Percentiles rank a stretch among this genome's conserved stretches.
phyloP scores from a whole-genome alignment of 92 coral and sea anemone species.

The Palythoa caribaeorum region DNA sequence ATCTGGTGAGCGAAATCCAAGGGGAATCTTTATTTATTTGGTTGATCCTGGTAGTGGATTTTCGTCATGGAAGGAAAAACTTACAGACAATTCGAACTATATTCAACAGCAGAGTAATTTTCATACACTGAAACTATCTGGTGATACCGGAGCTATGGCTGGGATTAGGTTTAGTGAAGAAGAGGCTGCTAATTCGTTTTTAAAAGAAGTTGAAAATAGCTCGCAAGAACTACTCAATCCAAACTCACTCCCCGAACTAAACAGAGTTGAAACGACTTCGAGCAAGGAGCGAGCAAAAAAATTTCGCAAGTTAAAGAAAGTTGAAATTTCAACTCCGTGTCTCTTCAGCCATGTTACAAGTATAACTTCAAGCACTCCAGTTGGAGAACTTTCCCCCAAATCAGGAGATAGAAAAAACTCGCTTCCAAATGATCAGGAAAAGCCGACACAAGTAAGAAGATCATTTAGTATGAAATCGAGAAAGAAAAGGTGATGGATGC shows the following conservation, averaged over 20 bases:
- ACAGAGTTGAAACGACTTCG: conserved; percentile 64
- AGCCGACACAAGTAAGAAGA: conserved; percentile 22
- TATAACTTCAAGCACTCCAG: conserved; percentile 86
- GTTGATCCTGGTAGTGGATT: conserved; percentile 96
- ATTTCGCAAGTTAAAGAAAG: conserved; percentile 93
- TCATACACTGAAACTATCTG: conserved; percentile 85
- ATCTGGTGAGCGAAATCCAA: conserved; percentile 93
- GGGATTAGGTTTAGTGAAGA: conserved; percentile 92
- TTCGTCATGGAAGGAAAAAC: conserved; percentile 89
- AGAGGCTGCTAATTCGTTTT: conserved; percentile 83
- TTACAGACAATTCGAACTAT: conserved; percentile 86
- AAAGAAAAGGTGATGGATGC: conserved; percentile 31
- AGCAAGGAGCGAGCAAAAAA: conserved; percentile 81
- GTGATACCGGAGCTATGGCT: conserved; percentile 93
- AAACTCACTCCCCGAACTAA: conserved; percentile 80
- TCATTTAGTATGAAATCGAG: conserved; percentile 45
- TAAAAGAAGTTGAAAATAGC: conserved; percentile 81
- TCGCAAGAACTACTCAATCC: conserved; percentile 71
- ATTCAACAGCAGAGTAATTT: conserved; percentile 90
- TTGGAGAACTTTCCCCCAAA: conserved; percentile 70
- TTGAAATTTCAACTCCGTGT: conserved; percentile 97
- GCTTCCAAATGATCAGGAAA: conserved; percentile 68
- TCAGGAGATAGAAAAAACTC: conserved; percentile 61
- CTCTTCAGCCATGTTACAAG: conserved; percentile 98
- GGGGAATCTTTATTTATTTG: conserved; percentile 82